A percentile compares a stretch with the other conserved stretches of the same genome.
Conservation (phyloP, 2,797 vertebrate genomes). For the Sebastiscus tertius region DNA sequence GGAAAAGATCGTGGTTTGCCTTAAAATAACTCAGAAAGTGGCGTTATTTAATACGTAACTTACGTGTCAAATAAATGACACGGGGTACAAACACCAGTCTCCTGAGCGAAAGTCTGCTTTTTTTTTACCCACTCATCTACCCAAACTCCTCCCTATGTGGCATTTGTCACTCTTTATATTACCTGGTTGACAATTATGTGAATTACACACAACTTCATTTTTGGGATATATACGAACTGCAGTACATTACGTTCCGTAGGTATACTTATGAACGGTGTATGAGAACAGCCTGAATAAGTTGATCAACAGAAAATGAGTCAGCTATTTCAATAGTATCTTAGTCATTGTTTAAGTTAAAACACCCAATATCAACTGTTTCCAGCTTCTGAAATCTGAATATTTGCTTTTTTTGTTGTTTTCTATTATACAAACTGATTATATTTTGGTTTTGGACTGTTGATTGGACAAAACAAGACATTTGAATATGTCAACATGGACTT, state of each 20-base stretch:
- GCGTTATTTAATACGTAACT: too few species aligned
- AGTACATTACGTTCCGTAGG: too few species aligned
- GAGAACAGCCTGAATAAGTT: neutral
- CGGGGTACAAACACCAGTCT: fast-evolving
- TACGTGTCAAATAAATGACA: too few species aligned
- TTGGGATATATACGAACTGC: too few species aligned
- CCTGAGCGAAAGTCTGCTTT: too few species aligned
- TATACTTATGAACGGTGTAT: fast-evolving
- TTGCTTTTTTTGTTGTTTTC: neutral
- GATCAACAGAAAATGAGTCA: neutral
- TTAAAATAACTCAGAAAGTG: too few species aligned
- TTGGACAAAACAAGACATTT: neutral
- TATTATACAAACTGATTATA: neutral
- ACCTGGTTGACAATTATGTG: too few species aligned
- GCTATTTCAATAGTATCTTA: neutral
- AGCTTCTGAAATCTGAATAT: neutral
- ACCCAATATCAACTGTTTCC: neutral
- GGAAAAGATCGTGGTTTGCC: too few species aligned
- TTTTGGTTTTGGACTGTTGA: neutral
- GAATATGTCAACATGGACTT: neutral
- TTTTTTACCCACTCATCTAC: too few species aligned
- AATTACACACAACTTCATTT: fast-evolving
- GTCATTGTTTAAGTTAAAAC: fast-evolving
- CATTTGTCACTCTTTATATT: fast-evolving
- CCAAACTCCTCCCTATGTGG: too few species aligned